Percentiles rank a stretch among this genome's conserved stretches.
Conservation (phyloP, 2,797 vertebrate species). For the Pipistrellus kuhlii region DNA sequence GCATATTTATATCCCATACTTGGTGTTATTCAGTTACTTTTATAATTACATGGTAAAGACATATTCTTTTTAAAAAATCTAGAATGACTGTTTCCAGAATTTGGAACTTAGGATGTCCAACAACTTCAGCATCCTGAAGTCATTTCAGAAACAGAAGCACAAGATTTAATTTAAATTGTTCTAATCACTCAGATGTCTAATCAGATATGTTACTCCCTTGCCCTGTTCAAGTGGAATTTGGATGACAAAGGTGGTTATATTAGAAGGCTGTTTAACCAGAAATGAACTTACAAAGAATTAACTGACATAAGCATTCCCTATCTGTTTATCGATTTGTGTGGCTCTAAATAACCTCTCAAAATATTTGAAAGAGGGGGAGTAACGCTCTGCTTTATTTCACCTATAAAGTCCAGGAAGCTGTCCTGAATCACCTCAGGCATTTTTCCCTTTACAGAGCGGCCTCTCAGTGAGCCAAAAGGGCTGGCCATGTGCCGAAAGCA, state of each 20-base stretch:
- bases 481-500: neutral
- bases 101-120: neutral
- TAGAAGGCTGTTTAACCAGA: neutral
- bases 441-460: neutral
- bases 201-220: neutral
- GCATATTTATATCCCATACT: slow-evolving; percentile 2
- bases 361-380: neutral
- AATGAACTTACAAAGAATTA: neutral
- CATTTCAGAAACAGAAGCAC: slow-evolving; percentile 41
- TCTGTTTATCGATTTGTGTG: neutral
- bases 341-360: neutral
- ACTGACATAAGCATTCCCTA: neutral
- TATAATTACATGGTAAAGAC: slow-evolving; percentile 20
- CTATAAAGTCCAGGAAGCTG: neutral
- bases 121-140: neutral
- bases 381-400: neutral
- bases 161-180: slow-evolving; percentile 14
- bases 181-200: neutral
- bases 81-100: slow-evolving; percentile 33
- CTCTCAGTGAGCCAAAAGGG: neutral
- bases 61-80: slow-evolving; percentile 49
- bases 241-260: neutral
- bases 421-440: neutral
- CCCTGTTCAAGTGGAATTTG: slow-evolving; percentile 3
- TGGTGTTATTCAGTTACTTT: neutral